Evolutionary conservation across 2,797 vertebrate species (phyloP), one percentile per base, ranked within the genome.

Genomic region (Leptatherina wallacei): DNA sequence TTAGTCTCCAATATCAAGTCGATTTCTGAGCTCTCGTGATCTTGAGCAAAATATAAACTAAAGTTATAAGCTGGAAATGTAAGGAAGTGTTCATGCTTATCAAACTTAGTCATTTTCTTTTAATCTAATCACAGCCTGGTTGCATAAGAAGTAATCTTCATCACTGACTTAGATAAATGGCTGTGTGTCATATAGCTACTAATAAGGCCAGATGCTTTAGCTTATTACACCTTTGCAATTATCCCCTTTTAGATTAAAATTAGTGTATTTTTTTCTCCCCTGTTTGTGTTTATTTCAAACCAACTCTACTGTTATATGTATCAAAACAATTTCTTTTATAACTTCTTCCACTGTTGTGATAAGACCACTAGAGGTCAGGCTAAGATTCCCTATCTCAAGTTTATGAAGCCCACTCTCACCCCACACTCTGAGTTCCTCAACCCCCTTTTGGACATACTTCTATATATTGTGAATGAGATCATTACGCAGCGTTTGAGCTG

Each of bases 341-440:
- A 14, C 20, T 64, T 80, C 0, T 32, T 7, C 6, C 11, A 14
- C 2, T 63, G 2, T 11, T 18, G 22, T 14, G 11, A 20, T 44
- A 4, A 0, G 2, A 52, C 89, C 90, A 89, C 87, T 88, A 90
- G 90, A 89, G 85, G 87, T 83, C 91, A 92, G 81, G 3, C 66
- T 78, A 56, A 18, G 42, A 59, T 52, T 66, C 36, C 18, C 9
- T 20, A 40, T 29, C 56, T 69, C 0, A 29, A 29, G 20, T 51
- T 10, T 6, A 11, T 68, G 30, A 42, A 36, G 30, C 20, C 20
- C 44, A 47, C 7, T 1, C 6, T 49, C 7, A 49, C 7, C 44
- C 6, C 33, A 38, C 57, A 65, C 18, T 54, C 27, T 22, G 27
- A 27, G 44, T 47, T 47, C n/a, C 3, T 22, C 8, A 22, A 20